Conservation (phyloP, 2,113 vertebrate genomes). For the Hyperoodon ampullatus region DNA sequence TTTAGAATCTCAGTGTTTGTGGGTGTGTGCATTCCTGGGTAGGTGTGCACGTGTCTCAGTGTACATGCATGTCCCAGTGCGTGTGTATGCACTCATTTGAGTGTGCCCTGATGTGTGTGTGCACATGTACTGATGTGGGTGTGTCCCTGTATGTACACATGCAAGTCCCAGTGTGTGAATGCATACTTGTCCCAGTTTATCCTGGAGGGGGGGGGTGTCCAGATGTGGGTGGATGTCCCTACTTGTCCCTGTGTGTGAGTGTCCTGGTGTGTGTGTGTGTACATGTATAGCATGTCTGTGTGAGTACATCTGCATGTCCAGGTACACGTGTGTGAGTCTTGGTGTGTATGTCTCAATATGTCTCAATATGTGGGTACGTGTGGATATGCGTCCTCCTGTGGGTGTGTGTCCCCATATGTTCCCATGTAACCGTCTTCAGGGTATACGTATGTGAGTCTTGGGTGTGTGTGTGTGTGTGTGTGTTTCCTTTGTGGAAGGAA, state of each 20-base stretch:
- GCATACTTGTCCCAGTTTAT: neutral
- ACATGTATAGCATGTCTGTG: too few relatives aligned
- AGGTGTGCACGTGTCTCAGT: neutral
- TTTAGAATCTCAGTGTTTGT: neutral
- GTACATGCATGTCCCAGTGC: neutral
- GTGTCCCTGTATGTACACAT: neutral
- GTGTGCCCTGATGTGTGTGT: neutral
- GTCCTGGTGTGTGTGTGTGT: neutral
- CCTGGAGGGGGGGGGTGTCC: too few relatives aligned
- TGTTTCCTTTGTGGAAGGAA: neutral
- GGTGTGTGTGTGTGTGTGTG: too few relatives aligned
- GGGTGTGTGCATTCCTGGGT: neutral
- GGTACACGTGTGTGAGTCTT: neutral
- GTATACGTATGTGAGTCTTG: neutral
- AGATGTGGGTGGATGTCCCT: neutral
- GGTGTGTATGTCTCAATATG: neutral
- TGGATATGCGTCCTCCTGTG: too few relatives aligned
- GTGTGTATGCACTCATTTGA: neutral
- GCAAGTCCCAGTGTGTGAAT: neutral
- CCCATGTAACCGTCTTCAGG: neutral
- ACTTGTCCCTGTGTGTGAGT: neutral
- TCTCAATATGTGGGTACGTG: neutral
- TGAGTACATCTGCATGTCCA: too few relatives aligned
- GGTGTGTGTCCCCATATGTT: neutral
- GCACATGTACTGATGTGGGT: neutral